Evolutionary conservation across 1,140 invertebrate genomes (phyloP).

Genomic region (Euwallacea similis): DNA sequence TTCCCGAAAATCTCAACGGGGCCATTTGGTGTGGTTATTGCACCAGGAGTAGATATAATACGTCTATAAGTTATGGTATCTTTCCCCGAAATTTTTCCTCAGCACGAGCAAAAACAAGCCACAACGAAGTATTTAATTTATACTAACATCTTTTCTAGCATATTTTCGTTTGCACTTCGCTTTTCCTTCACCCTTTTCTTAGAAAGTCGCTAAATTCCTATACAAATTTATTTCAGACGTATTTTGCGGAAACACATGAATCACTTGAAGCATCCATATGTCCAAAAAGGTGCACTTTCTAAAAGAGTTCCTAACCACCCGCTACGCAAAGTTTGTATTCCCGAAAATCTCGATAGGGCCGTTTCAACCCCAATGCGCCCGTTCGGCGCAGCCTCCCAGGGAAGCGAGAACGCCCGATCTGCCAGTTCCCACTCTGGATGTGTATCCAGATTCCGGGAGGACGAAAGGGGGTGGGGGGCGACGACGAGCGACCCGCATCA

Average conservation of each 20-base stretch:
- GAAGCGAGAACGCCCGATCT: constrained; percentile 20
- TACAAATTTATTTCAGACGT: no score
- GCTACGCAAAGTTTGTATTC: constrained; percentile 14
- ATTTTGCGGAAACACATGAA: no score
- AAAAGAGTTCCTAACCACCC: not conserved
- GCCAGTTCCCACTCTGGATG: constrained; percentile 13
- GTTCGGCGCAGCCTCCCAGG: constrained; percentile 27
- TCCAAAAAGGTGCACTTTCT: not conserved
- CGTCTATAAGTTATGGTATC: no score
- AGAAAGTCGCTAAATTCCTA: no score
- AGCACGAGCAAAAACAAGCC: no score
- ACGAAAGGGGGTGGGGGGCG: constrained; percentile 15
- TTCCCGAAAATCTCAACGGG: constrained; percentile 19
- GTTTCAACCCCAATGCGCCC: constrained; percentile 7
- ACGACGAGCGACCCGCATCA: constrained; percentile 42
- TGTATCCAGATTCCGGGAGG: constrained; percentile 14
- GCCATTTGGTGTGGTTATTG: not conserved
- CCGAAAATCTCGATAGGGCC: constrained; percentile 15
- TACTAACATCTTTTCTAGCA: no score
- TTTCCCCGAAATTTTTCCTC: no score
- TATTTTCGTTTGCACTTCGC: no score
- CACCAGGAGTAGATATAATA: no score
- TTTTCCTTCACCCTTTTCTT: no score
- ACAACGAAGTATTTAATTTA: no score
- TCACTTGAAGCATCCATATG: no score